Conservation (phyloP, 2,797 vertebrate species). For the Ptychadena robeensis region DNA sequence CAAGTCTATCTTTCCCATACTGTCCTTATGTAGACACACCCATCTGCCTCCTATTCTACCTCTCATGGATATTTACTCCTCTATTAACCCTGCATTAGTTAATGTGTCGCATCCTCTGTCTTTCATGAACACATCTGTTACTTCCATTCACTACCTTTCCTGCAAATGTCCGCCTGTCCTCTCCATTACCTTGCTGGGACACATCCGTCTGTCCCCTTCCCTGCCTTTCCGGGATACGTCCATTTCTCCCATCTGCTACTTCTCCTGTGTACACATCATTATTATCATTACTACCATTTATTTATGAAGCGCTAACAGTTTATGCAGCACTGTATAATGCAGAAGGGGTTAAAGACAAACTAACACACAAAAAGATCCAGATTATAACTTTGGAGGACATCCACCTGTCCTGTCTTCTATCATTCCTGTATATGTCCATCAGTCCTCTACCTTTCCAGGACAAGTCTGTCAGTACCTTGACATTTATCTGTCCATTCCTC, state of each 20-base stretch:
- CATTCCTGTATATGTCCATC: conserved; percentile 17
- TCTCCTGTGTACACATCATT: background rate
- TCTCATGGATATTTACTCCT: background rate
- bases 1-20: background rate
- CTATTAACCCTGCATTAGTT: too few relatives aligned
- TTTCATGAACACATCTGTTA: too few relatives aligned
- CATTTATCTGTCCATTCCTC: too few relatives aligned
- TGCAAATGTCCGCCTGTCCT: background rate
- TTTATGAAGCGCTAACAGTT: too few relatives aligned
- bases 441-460: background rate
- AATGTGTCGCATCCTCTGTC: too few relatives aligned
- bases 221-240: background rate
- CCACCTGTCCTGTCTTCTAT: background rate
- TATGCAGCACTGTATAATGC: too few relatives aligned
- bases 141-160: too few relatives aligned
- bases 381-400: background rate
- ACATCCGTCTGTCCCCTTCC: background rate
- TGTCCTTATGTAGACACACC: background rate
- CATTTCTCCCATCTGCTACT: background rate
- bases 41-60: background rate
- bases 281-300: too few relatives aligned
- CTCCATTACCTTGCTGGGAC: background rate
- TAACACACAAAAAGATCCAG: too few relatives aligned
- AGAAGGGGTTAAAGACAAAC: too few relatives aligned
- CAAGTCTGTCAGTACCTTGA: background rate